phyloP scores from a whole-genome alignment of 2,797 vertebrate genomes.

The Distichodus sexfasciatus region DNA sequence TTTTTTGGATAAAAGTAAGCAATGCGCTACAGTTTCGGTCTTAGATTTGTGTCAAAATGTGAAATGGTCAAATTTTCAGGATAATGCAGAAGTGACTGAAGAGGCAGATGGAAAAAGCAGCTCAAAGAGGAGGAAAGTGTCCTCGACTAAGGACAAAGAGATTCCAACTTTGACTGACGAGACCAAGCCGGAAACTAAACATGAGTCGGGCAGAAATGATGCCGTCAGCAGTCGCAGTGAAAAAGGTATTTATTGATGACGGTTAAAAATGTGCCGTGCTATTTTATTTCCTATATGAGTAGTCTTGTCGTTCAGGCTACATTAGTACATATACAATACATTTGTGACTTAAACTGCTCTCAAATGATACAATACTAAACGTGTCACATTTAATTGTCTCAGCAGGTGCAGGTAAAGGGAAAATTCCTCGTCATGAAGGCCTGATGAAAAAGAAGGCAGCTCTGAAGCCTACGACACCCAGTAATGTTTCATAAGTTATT shows the following conservation, averaged over 20 bases:
- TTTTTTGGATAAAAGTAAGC: no score
- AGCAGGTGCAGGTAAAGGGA: slow-evolving; percentile 56
- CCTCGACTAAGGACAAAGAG: slow-evolving; percentile 37
- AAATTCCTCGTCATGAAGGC: slow-evolving; percentile 66
- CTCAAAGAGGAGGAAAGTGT: slow-evolving; percentile 59
- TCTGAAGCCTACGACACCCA: slow-evolving; percentile 79
- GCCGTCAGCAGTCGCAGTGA: neutral
- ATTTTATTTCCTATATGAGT: no score
- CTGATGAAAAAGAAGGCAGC: slow-evolving; percentile 62
- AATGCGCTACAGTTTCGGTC: neutral
- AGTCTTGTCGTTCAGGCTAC: no score
- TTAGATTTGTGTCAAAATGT: neutral
- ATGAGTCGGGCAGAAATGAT: slow-evolving; percentile 19
- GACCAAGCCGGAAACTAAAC: neutral
- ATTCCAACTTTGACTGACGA: neutral
- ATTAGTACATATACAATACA: no score
- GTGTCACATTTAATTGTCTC: no score
- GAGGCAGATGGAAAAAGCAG: slow-evolving; percentile 5
- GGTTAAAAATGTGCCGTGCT: neutral
- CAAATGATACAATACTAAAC: no score
- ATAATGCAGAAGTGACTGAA: neutral
- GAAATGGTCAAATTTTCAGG: slow-evolving; percentile 8
- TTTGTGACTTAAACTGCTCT: no score
- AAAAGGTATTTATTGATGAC: slow-evolving; percentile 49
- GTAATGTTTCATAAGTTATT: slow-evolving; percentile 68